Percentiles rank a stretch among this genome's conserved stretches.
Conservation (phyloP, 92 coral and sea anemone species). For the Siderastrea siderea region DNA sequence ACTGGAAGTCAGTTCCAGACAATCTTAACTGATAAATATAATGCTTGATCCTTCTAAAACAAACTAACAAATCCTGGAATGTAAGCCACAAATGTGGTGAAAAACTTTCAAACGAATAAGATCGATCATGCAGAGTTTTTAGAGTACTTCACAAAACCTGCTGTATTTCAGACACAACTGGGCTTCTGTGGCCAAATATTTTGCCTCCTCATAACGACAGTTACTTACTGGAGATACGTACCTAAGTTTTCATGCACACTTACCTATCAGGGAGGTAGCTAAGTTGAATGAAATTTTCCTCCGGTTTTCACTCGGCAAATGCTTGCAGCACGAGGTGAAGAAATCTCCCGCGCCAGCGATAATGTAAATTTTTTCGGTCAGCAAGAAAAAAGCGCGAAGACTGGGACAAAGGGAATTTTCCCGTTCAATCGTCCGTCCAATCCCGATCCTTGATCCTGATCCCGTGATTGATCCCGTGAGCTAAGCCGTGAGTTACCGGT, state of each 20-base stretch:
- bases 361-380: constrained; percentile 73
- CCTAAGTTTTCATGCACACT: neutral
- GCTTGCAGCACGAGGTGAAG: constrained; percentile 84
- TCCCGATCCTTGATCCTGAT: neutral
- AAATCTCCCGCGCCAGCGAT: constrained; percentile 86
- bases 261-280: constrained; percentile 30
- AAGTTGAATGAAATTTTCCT: neutral
- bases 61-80: neutral
- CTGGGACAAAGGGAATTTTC: constrained; percentile 4
- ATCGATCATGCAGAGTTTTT: neutral
- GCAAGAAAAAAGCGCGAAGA: constrained; percentile 43
- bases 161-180: neutral
- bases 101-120: neutral
- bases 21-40: neutral
- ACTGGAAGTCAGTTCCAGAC: neutral
- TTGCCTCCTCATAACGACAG: neutral
- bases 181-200: neutral
- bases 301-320: constrained; percentile 5
- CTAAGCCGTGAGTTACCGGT: neutral
- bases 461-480: neutral
- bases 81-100: neutral
- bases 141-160: neutral
- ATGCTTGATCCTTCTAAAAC: neutral
- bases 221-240: neutral
- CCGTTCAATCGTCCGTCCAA: neutral